A percentile compares a stretch with the other conserved stretches of the same genome.
These are phyloP conservation scores for Puffinus mauretanicus DNA, from an alignment of 2,113 vertebrate genomes.

Conservation along the genomic window DNA sequence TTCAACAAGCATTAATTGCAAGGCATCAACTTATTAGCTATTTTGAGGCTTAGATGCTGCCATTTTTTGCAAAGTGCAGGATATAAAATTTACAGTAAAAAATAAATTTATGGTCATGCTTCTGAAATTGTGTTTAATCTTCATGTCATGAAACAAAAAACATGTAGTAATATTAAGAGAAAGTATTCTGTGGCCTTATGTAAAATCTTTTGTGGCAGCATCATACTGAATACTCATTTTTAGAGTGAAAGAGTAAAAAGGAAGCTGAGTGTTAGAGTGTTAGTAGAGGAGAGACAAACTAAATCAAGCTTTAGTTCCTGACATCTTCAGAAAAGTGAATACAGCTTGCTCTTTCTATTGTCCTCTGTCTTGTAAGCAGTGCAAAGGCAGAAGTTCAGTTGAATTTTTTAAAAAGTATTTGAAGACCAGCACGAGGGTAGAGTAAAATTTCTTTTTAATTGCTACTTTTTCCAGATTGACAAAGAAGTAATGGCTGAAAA, in stretches of 20 bases:
- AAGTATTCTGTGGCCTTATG: background rate
- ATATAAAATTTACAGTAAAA: background rate
- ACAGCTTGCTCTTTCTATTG: background rate
- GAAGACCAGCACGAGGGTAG: background rate
- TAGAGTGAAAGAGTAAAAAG: background rate
- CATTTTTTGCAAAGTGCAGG: background rate
- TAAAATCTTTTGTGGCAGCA: background rate
- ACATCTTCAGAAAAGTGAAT: background rate
- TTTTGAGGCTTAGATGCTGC: background rate
- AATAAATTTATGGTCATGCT: background rate
- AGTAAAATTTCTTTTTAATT: background rate
- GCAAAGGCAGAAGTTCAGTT: background rate
- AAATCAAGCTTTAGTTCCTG: background rate
- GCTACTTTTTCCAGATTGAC: conserved; percentile 78
- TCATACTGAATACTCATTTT: background rate
- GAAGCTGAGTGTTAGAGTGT: background rate
- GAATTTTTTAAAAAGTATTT: background rate
- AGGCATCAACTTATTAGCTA: background rate
- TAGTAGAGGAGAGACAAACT: background rate
- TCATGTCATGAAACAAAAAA: background rate
- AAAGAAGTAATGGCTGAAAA: conserved; percentile 86
- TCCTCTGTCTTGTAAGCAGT: background rate
- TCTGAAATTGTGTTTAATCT: background rate
- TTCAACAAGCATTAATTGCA: background rate
- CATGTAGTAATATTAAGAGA: background rate